Percentiles rank a stretch among this genome's conserved stretches.
Evolutionary conservation across 2,113 vertebrate genomes (phyloP).

Genomic region (Plectropomus leopardus): DNA sequence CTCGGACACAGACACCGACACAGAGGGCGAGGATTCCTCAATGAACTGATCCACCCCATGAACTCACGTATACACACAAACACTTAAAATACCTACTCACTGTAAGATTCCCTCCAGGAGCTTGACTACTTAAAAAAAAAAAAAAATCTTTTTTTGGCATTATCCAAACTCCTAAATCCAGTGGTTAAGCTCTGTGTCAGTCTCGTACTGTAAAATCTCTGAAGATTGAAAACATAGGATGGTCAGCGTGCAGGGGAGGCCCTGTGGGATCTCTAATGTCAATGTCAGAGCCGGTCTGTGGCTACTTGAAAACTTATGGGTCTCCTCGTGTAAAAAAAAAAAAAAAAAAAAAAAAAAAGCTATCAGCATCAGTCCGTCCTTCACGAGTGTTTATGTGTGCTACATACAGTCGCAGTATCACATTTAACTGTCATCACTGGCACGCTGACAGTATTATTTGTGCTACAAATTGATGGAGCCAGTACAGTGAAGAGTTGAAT

Average conservation of each 20-base stretch:
- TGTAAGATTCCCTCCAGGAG: conserved; percentile 80
- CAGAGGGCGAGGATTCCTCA: conserved; percentile 91
- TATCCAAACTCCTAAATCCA: conserved; percentile 73
- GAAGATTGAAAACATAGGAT: conserved; percentile 52
- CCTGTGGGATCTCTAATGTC: conserved; percentile 31
- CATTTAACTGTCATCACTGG: conserved; percentile 13
- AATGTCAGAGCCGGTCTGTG: conserved; percentile 51
- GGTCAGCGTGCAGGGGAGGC: conserved; percentile 53
- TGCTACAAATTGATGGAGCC: conserved; percentile 46
- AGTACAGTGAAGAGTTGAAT: conserved; percentile 64
- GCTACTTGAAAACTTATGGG: conserved; percentile 51
- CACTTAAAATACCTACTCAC: conserved; percentile 71
- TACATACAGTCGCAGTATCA: conserved; percentile 33
- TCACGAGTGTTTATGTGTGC: conserved; percentile 36
- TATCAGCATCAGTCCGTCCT: conserved; percentile 48
- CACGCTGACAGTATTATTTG: conserved; percentile 58
- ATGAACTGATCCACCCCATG: conserved; percentile 87
- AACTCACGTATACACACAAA: conserved; percentile 47
- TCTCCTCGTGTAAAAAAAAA: conserved; percentile 27
- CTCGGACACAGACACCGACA: conserved; percentile 95
- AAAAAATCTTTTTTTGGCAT: conserved; percentile 65
- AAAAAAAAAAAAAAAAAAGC: not conserved
- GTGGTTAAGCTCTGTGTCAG: conserved; percentile 75
- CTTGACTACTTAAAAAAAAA: conserved; percentile 68
- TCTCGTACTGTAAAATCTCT: conserved; percentile 66